Evolutionary conservation across 2,888 invertebrate species (phyloP), one percentile per base, ranked within the genome.

Genomic region (Cheilosia impressa): DNA sequence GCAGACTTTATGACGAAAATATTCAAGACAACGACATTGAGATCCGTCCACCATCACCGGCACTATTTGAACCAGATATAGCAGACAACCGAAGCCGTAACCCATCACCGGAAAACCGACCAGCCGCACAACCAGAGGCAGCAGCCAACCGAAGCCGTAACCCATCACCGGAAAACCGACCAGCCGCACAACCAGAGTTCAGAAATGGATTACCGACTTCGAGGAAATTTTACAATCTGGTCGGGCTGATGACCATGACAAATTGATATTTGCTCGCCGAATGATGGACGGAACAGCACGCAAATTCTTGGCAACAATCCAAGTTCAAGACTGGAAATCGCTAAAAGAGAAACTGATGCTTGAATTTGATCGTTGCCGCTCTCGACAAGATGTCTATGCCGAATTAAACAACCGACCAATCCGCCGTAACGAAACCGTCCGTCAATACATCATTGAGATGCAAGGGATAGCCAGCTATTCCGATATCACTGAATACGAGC

Each of bases 401-500:
- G 41, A 60, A 41, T 10, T 43, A 9, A 22, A 4, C 13, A 60
- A 43, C 43, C 41, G 60, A 60, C 15, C 9, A 6, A 60, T 43
- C 22, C 22, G 24, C 41, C 22, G 41, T 13, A 60, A 43, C 5
- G 41, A 60, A 43, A 38, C 43, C 19, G 41, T 38, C 7, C 60
- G 19, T 22, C 41, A 60, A 38, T 63, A 73, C 52, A 47, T 65
- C 3, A 47, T 75, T n/a, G 27, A 45, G 13, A 75, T 75, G 58
- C 55, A 75, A 17, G 63, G 47, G 43, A 62, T 73, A 22, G 50
- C 62, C 17, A 31, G 62, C 15, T 52, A 41, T 41, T 41, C 38
- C 24, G 13, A 50, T 6, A 38, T 73, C 4, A 22, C 41, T 15
- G 66, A 76, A 57, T 31, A 17, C 6, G 75, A 75, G 13, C 13